Evolutionary conservation across 2,113 vertebrate species (phyloP).

Genomic region (Sardina pilchardus): DNA sequence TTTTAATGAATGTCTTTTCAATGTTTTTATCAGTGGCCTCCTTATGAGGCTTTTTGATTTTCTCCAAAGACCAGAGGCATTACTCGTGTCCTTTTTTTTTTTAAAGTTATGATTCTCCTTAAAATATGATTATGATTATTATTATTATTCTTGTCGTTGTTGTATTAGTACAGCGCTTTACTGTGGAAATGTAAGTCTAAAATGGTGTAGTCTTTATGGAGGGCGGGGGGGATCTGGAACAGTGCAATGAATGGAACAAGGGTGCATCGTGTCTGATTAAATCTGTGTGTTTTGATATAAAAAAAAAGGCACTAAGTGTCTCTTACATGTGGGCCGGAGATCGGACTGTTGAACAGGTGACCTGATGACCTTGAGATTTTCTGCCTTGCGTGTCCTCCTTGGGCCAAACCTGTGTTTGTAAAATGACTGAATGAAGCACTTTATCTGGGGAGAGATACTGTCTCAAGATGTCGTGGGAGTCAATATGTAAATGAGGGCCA

Average conservation of each 20-base stretch:
- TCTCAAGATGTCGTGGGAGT: background rate
- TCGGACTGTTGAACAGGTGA: conserved; percentile 4
- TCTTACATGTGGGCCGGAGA: background rate
- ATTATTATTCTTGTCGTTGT: conserved; percentile 4
- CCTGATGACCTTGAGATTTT: conserved; percentile 26
- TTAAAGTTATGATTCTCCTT: conserved; percentile 6
- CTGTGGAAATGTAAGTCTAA: conserved; percentile 12
- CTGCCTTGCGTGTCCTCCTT: conserved; percentile 31
- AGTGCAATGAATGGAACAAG: background rate
- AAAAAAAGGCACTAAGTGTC: background rate
- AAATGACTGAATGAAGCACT: conserved; percentile 43
- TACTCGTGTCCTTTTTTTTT: conserved; percentile 1
- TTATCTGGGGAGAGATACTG: conserved; percentile 34
- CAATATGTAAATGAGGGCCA: background rate
- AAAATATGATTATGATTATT: background rate
- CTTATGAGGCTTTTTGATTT: conserved; percentile 30
- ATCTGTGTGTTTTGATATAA: background rate
- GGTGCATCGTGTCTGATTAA: background rate
- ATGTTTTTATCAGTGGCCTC: conserved; percentile 46
- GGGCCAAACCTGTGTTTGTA: conserved; percentile 32
- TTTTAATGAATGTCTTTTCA: conserved; percentile 42
- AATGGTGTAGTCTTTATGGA: conserved; percentile 2
- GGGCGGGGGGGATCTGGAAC: background rate
- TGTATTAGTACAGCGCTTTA: conserved; percentile 12
- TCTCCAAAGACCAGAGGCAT: conserved; percentile 43